These are phyloP conservation scores for Eremophila alpestris DNA, from an alignment of 2,797 vertebrate genomes.

Conservation along the genomic window DNA sequence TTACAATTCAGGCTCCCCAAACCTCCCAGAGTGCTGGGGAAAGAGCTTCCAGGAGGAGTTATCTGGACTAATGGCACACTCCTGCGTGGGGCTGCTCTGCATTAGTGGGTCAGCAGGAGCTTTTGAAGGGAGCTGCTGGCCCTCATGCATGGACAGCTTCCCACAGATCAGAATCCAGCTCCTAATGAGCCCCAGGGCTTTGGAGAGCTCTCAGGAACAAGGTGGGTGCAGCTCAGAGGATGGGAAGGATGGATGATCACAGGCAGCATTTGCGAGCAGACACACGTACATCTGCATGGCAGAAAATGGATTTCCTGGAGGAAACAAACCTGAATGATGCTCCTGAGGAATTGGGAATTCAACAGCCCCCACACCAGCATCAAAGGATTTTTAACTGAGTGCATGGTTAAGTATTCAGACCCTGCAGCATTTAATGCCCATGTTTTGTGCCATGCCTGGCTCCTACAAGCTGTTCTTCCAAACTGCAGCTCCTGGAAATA, in stretches of 20 bases:
- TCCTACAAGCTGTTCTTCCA: not conserved
- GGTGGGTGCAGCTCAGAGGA: not conserved
- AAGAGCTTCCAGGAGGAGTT: not conserved
- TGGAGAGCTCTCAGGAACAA: not conserved
- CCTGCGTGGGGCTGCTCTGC: not conserved
- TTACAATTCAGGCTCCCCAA: not conserved
- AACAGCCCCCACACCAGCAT: not conserved
- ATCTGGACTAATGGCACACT: not conserved
- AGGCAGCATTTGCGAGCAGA: not conserved
- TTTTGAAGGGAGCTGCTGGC: not conserved
- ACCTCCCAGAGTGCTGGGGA: not conserved
- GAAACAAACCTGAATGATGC: not conserved
- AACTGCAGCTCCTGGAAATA: not conserved
- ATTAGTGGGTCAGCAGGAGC: not conserved
- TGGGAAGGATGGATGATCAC: not conserved
- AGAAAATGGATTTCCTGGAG: not conserved
- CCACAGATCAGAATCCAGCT: not conserved
- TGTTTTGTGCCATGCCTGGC: not conserved
- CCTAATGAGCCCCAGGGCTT: not conserved
- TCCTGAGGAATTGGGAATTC: not conserved
- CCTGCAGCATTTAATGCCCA: not conserved
- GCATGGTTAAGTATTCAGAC: not conserved
- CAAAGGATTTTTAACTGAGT: not conserved
- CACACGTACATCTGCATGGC: accelerated
- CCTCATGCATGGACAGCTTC: not conserved